Percentiles rank a stretch among this genome's conserved stretches.
Evolutionary conservation across 2,113 vertebrate species (phyloP).

Genomic region (Spheniscus mendiculus): DNA sequence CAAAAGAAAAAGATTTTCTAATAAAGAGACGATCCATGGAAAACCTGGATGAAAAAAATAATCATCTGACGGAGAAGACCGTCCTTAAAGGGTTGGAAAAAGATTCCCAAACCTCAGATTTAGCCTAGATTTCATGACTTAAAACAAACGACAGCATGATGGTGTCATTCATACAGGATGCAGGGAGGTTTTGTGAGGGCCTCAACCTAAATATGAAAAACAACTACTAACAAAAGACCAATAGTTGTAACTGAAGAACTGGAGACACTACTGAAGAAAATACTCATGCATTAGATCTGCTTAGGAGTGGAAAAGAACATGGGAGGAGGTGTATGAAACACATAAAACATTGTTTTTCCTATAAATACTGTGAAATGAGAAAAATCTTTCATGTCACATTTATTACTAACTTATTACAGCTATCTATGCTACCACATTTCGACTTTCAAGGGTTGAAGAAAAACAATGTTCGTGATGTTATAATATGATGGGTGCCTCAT

Average conservation of each 20-base stretch:
- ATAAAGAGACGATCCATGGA: background rate
- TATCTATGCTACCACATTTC: background rate
- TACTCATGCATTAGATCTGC: background rate
- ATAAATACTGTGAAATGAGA: background rate
- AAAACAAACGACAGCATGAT: background rate
- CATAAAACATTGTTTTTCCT: constrained; percentile 15
- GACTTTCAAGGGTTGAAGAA: background rate
- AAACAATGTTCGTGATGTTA: background rate
- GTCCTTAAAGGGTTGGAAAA: background rate
- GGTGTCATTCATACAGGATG: background rate
- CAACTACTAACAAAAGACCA: background rate
- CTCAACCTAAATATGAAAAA: background rate
- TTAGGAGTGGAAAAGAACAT: background rate
- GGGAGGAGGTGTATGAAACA: background rate
- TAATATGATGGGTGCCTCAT: background rate
- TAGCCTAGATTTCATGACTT: background rate
- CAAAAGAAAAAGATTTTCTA: background rate
- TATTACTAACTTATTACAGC: background rate
- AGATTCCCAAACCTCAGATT: background rate
- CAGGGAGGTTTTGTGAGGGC: background rate
- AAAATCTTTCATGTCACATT: background rate
- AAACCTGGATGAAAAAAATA: background rate
- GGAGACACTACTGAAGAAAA: background rate
- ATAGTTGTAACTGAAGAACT: background rate
- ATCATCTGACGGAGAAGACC: background rate